Conservation (phyloP, 2,888 invertebrate genomes). For the Formica aserva region DNA sequence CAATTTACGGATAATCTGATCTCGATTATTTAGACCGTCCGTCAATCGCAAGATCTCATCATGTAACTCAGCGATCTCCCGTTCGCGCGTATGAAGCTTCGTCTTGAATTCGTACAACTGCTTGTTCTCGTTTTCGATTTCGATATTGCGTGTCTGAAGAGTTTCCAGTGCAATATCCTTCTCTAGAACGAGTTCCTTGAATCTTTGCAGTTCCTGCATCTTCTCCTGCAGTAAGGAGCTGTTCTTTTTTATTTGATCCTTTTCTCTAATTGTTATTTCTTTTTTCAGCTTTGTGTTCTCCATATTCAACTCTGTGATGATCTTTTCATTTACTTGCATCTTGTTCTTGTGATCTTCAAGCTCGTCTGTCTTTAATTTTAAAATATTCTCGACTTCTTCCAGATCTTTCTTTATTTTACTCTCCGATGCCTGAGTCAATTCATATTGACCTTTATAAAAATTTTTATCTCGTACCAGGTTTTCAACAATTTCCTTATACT, state of each 20-base stretch:
- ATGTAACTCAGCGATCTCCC: slow-evolving; percentile 75
- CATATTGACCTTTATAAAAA: slow-evolving; percentile 88
- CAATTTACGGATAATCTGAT: slow-evolving; percentile 79
- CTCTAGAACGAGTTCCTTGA: slow-evolving; percentile 84
- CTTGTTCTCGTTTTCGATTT: slow-evolving; percentile 82
- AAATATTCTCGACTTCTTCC: slow-evolving; percentile 87
- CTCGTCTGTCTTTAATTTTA: slow-evolving; percentile 85
- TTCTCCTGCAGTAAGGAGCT: slow-evolving; percentile 86
- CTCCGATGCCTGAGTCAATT: slow-evolving; percentile 87
- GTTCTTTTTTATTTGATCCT: slow-evolving; percentile 88
- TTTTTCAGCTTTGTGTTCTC: slow-evolving; percentile 87
- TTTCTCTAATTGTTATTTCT: slow-evolving; percentile 87
- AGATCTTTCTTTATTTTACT: slow-evolving; percentile 87
- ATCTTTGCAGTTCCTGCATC: slow-evolving; percentile 86
- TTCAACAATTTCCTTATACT: slow-evolving; percentile 87
- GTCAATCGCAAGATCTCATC: slow-evolving; percentile 79
- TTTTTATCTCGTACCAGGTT: slow-evolving; percentile 87
- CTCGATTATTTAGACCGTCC: slow-evolving; percentile 80
- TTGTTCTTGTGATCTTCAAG: slow-evolving; percentile 87
- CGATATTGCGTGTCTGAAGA: slow-evolving; percentile 77
- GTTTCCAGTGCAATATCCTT: slow-evolving; percentile 81
- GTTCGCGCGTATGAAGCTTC: slow-evolving; percentile 82
- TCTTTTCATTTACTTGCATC: slow-evolving; percentile 87
- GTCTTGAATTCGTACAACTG: slow-evolving; percentile 85
- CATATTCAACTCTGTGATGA: slow-evolving; percentile 87